phyloP scores from a whole-genome alignment of 1,140 invertebrate species.

The Pseudomyrmex dendroicus region DNA sequence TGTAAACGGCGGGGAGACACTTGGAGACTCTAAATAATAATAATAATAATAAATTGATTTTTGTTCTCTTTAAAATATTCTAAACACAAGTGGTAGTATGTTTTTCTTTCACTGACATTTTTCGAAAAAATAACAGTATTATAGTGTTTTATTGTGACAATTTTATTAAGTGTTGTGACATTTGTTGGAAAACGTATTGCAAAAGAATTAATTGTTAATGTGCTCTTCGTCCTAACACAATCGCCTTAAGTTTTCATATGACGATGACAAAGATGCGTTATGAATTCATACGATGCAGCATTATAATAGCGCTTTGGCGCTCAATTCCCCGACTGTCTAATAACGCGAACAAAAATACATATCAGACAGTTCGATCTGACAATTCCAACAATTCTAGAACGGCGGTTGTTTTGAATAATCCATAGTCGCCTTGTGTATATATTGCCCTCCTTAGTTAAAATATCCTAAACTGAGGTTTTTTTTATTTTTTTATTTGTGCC shows the following conservation, averaged over 20 bases:
- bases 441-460: no score
- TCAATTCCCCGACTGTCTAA: neutral
- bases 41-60: slow-evolving; percentile 9
- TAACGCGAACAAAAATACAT: slow-evolving; percentile 33
- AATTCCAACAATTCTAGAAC: slow-evolving; percentile 20
- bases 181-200: neutral
- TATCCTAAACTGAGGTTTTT: no score
- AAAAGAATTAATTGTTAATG: slow-evolving; percentile 3
- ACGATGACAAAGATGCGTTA: slow-evolving; percentile 12
- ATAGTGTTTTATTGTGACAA: no score
- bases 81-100: no score
- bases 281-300: neutral
- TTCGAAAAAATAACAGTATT: neutral
- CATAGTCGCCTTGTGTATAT: slow-evolving; percentile 13
- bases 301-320: slow-evolving; percentile 4
- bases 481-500: no score
- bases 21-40: no score
- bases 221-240: neutral
- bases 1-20: neutral
- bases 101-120: no score
- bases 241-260: slow-evolving; percentile 30
- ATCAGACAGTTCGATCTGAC: slow-evolving; percentile 53
- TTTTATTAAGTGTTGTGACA: no score
- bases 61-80: no score
- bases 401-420: slow-evolving; percentile 51